A percentile compares a stretch with the other conserved stretches of the same genome.
Evolutionary conservation across 2,113 vertebrate species (phyloP).

Genomic region (Pangasianodon gigas): DNA sequence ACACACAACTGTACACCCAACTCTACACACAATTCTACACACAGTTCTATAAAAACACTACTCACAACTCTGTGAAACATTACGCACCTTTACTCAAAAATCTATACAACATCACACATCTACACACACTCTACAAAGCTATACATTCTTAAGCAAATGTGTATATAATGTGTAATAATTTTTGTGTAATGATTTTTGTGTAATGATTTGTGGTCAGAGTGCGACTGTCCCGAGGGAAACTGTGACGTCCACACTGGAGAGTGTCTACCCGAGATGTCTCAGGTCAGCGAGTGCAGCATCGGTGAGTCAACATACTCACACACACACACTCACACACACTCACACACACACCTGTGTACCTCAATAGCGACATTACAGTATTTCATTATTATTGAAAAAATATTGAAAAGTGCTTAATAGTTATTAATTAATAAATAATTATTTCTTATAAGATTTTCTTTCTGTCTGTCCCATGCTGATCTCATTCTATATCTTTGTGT

Average conservation of each 20-base stretch:
- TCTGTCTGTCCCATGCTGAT: not conserved
- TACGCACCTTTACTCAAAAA: not conserved
- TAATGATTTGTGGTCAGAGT: constrained; percentile 72
- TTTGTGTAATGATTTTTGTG: not conserved
- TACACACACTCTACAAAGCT: constrained; percentile 45
- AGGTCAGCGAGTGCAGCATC: constrained; percentile 73
- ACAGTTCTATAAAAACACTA: too few relatives aligned
- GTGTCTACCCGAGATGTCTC: constrained; percentile 78
- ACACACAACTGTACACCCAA: too few relatives aligned
- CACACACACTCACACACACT: not conserved
- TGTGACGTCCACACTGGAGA: constrained; percentile 90
- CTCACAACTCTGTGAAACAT: not conserved
- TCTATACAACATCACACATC: not conserved
- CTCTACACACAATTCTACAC: too few relatives aligned
- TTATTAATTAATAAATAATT: not conserved
- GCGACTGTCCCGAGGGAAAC: constrained; percentile 83
- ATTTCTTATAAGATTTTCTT: not conserved
- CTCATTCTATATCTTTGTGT: not conserved
- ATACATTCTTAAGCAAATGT: not conserved
- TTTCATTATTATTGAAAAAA: too few relatives aligned
- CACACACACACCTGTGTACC: not conserved
- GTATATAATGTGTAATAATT: not conserved
- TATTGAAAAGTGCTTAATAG: not conserved
- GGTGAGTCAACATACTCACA: constrained; percentile 63
- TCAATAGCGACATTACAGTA: not conserved